Conservation (phyloP, 2,797 vertebrate genomes). For the Carduelis carduelis region DNA sequence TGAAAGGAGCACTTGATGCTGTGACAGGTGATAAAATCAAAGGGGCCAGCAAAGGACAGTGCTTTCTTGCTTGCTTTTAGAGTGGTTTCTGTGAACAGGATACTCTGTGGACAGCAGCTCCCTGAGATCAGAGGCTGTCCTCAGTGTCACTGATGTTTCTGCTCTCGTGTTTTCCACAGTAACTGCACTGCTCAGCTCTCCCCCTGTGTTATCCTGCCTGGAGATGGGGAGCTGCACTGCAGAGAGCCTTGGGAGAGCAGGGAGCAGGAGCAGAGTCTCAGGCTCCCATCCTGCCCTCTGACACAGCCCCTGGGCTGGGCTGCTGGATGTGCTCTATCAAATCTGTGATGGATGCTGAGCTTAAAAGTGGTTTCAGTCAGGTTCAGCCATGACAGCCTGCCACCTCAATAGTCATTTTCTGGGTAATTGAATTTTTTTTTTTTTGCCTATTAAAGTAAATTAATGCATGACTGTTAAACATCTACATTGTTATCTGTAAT, state of each 20-base stretch:
- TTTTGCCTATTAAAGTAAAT: background rate
- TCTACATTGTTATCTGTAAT: background rate
- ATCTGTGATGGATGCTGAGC: background rate
- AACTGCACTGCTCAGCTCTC: background rate
- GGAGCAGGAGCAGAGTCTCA: background rate
- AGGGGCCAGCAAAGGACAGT: slow-evolving; percentile 7
- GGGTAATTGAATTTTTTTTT: background rate
- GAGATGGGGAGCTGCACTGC: background rate
- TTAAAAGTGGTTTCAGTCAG: background rate
- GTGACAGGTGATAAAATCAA: slow-evolving; percentile 54
- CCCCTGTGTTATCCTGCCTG: background rate
- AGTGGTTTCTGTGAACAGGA: background rate
- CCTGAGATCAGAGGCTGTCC: slow-evolving; percentile 25
- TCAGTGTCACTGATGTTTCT: background rate
- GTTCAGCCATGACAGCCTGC: background rate
- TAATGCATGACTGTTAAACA: background rate
- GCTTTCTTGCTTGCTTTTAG: background rate
- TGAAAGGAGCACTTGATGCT: slow-evolving; percentile 59
- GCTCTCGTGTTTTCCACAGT: background rate
- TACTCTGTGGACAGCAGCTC: background rate
- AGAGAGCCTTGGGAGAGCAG: background rate
- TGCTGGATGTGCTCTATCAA: fast-evolving
- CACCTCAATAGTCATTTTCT: background rate
- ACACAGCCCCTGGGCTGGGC: background rate
- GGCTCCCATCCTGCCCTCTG: background rate